Evolutionary conservation across 2,113 vertebrate genomes (phyloP).

Genomic region (Larimichthys crocea): DNA sequence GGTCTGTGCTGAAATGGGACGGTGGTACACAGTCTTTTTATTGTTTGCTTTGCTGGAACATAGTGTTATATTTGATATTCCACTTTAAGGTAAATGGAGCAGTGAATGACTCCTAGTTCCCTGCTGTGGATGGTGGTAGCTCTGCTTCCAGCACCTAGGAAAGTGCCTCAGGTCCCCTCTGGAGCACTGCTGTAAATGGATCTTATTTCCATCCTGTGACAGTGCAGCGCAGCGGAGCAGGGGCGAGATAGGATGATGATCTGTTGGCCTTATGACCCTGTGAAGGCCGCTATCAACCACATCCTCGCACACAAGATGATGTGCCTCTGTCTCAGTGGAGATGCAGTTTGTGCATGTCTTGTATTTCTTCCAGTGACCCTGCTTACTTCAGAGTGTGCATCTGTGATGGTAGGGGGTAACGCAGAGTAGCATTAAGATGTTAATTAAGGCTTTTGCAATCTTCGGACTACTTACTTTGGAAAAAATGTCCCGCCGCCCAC

Average conservation of each 20-base stretch:
- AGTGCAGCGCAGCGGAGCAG: constrained; percentile 36
- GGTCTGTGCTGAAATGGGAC: constrained; percentile 59
- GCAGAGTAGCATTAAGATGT: constrained; percentile 49
- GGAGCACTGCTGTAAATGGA: constrained; percentile 63
- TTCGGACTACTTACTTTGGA: constrained; percentile 58
- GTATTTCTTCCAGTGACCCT: constrained; percentile 24
- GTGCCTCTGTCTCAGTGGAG: background rate
- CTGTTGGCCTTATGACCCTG: constrained; percentile 42
- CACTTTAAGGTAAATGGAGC: constrained; percentile 77
- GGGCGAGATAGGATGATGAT: constrained; percentile 21
- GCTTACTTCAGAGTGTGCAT: constrained; percentile 12
- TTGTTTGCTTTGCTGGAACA: constrained; percentile 65
- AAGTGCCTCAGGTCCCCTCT: constrained; percentile 59
- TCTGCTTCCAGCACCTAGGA: constrained; percentile 57
- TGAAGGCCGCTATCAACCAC: constrained; percentile 5
- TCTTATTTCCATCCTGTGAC: constrained; percentile 69
- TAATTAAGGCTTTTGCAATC: constrained; percentile 67
- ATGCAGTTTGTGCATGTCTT: background rate
- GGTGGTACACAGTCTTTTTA: constrained; percentile 25
- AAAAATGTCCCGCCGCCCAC: constrained; percentile 60
- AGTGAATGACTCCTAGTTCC: constrained; percentile 68
- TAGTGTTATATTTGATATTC: constrained; percentile 73
- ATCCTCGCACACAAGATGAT: constrained; percentile 14
- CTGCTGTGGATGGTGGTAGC: constrained; percentile 56
- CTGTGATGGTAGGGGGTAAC: constrained; percentile 1